Percentiles rank a stretch among this genome's conserved stretches.
Conservation (phyloP, 2,797 vertebrate species). For the Myotis daubentonii region DNA sequence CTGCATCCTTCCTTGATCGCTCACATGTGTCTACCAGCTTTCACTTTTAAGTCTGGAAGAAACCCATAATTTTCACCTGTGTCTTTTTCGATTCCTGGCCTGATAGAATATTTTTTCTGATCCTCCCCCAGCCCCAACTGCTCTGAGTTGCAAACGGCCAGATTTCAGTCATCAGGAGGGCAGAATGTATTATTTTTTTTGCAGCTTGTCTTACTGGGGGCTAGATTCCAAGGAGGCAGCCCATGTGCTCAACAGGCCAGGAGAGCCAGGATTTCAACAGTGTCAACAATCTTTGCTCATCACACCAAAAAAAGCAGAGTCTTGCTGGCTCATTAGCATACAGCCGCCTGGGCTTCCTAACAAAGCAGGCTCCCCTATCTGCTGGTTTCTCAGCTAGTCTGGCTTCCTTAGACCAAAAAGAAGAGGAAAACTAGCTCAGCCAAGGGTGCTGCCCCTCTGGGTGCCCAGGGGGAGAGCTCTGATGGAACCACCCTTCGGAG, state of each 20-base stretch:
- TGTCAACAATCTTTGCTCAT: slow-evolving; percentile 85
- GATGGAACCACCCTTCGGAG: slow-evolving; percentile 54
- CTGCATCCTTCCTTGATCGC: background rate
- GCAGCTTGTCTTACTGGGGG: slow-evolving; percentile 81
- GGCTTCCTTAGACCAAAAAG: slow-evolving; percentile 81
- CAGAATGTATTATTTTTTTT: slow-evolving; percentile 79
- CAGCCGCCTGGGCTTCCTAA: slow-evolving; percentile 82
- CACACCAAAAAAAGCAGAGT: slow-evolving; percentile 82
- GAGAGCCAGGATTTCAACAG: slow-evolving; percentile 84
- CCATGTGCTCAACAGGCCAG: slow-evolving; percentile 79
- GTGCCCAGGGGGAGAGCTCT: slow-evolving; percentile 76
- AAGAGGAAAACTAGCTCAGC: slow-evolving; percentile 39
- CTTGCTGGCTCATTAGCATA: slow-evolving; percentile 85
- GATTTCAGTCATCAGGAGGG: slow-evolving; percentile 80
- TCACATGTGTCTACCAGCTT: background rate
- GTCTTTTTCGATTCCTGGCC: slow-evolving; percentile 33
- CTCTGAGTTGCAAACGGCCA: slow-evolving; percentile 77
- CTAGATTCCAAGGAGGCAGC: slow-evolving; percentile 83
- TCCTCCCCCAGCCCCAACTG: slow-evolving; percentile 59
- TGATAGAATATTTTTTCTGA: slow-evolving; percentile 66
- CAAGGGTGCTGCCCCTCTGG: slow-evolving; percentile 70
- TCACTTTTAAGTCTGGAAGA: background rate
- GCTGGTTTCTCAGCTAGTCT: slow-evolving; percentile 76
- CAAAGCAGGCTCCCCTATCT: slow-evolving; percentile 83
- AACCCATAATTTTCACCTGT: background rate